A percentile compares a stretch with the other conserved stretches of the same genome.
Evolutionary conservation across 1,140 invertebrate species (phyloP).

Genomic region (Micrasema minimum): DNA sequence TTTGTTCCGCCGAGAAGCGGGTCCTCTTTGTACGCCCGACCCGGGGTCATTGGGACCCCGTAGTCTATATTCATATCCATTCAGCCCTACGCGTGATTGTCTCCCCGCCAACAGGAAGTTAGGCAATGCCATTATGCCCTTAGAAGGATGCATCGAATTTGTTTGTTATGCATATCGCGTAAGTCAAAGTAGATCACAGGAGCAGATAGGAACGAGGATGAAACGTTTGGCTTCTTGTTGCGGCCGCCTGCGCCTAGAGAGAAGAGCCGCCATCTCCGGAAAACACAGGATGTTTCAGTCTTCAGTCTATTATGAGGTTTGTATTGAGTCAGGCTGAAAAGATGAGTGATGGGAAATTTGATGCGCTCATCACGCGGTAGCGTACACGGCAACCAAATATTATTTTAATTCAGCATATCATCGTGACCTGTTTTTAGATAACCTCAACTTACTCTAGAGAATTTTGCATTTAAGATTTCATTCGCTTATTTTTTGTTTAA

Average conservation of each 20-base stretch:
- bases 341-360: no score
- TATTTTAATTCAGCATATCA: no score
- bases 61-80: conserved; percentile 7
- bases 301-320: no score
- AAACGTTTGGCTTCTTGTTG: conserved; percentile 14
- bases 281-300: no score
- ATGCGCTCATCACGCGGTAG: no score
- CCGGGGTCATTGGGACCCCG: conserved; percentile 12
- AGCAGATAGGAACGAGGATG: conserved; percentile 21
- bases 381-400: no score
- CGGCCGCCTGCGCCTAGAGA: not conserved
- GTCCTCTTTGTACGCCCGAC: conserved; percentile 35
- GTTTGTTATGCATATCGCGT: conserved; percentile 45
- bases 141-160: conserved; percentile 39
- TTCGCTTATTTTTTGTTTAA: no score
- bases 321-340: no score
- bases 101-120: conserved; percentile 37
- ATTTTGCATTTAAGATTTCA: no score
- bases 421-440: no score
- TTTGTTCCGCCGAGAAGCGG: conserved; percentile 39
- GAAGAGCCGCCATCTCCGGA: not conserved
- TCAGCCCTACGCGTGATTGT: not conserved
- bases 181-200: conserved; percentile 36
- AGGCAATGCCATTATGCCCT: conserved; percentile 33
- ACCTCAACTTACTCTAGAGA: no score